A percentile compares a stretch with the other conserved stretches of the same genome.
Evolutionary conservation across 2,113 vertebrate genomes (phyloP).

Genomic region (Lycaon pictus): DNA sequence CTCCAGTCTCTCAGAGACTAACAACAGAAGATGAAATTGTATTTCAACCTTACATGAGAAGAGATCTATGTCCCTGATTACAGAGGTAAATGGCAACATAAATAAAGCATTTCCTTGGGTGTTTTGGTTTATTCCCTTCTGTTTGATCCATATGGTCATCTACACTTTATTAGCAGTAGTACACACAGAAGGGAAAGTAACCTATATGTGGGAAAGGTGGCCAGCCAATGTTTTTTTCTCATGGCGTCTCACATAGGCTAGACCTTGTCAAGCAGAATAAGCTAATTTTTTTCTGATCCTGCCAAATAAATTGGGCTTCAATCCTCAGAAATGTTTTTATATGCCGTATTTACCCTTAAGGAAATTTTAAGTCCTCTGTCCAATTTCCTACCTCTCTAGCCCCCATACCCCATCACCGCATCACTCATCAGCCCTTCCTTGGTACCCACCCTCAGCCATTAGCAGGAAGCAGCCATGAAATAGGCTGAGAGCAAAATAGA

Average conservation of each 20-base stretch:
- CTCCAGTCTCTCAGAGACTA: conserved; percentile 43
- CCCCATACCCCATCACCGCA: not conserved
- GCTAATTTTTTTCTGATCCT: not conserved
- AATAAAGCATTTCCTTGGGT: conserved; percentile 62
- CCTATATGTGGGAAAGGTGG: not conserved
- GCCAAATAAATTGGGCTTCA: not conserved
- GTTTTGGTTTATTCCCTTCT: conserved; percentile 50
- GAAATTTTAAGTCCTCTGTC: not conserved
- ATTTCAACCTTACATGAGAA: conserved; percentile 17
- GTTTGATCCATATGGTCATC: conserved; percentile 36
- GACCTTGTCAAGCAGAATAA: not conserved
- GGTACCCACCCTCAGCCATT: not conserved
- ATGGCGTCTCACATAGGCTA: not conserved
- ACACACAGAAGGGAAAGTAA: not conserved
- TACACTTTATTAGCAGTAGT: not conserved
- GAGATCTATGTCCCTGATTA: conserved; percentile 50
- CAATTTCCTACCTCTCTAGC: not conserved
- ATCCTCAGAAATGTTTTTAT: not conserved
- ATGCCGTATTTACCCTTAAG: not conserved
- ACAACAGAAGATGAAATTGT: conserved; percentile 70
- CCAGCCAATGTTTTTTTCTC: not conserved
- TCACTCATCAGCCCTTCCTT: not conserved
- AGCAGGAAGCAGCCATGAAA: not conserved
- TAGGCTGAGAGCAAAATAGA: not conserved
- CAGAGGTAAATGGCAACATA: conserved; percentile 59